Conservation (phyloP, 1,140 invertebrate species). For the Drosophila prosaltans region DNA sequence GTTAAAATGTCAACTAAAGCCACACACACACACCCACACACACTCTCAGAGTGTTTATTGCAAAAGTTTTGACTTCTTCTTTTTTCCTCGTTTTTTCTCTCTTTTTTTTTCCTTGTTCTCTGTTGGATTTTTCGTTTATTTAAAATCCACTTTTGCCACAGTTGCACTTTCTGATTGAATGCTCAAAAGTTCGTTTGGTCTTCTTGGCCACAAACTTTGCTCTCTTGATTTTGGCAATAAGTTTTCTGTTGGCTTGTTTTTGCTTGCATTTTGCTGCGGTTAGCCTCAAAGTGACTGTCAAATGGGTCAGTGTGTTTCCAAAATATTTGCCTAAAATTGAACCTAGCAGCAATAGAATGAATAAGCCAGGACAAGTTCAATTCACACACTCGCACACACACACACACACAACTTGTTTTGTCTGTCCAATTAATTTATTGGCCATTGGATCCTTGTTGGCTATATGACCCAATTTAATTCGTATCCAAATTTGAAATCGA, state of each 20-base stretch:
- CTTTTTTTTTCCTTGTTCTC: neutral
- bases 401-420: constrained; percentile 18
- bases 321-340: constrained; percentile 33
- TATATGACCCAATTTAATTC: constrained; percentile 17
- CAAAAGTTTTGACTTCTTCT: constrained; percentile 52
- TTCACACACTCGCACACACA: neutral
- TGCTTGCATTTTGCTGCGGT: constrained; percentile 25
- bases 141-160: constrained; percentile 65
- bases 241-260: constrained; percentile 23
- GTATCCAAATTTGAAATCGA: too few relatives aligned
- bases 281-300: constrained; percentile 39
- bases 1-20: constrained; percentile 68
- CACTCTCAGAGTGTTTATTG: constrained; percentile 58
- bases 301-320: constrained; percentile 36
- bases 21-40: constrained; percentile 11
- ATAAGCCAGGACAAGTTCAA: neutral
- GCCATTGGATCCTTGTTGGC: constrained; percentile 6
- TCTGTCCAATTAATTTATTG: constrained; percentile 12
- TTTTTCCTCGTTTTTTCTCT: neutral
- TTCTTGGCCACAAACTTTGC: constrained; percentile 48
- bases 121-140: constrained; percentile 41
- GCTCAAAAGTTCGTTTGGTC: constrained; percentile 25
- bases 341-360: neutral
- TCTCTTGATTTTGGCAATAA: constrained; percentile 47
- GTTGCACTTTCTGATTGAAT: constrained; percentile 61